Evolutionary conservation across 2,797 vertebrate genomes (phyloP).

Genomic region (Brachyrhaphis roseni): DNA sequence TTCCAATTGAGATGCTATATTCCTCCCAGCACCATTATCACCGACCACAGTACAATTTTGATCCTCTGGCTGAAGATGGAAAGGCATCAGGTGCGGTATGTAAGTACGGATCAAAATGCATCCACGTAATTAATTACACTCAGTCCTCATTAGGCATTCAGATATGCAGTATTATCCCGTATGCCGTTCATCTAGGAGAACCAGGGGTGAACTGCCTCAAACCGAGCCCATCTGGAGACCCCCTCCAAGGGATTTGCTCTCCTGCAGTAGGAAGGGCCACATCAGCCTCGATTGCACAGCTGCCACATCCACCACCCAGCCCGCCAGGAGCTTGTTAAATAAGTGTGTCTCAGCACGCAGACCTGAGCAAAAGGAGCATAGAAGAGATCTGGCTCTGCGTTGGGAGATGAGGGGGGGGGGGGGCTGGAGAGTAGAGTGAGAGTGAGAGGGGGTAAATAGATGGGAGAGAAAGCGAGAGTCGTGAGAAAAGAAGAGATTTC

Average conservation of each 20-base stretch:
- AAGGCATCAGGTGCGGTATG: conserved; percentile 41
- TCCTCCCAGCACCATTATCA: neutral
- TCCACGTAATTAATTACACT: conserved; percentile 68
- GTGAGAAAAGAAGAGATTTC: conserved; percentile 44
- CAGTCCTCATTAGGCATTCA: conserved; percentile 69
- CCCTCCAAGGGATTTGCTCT: conserved; percentile 74
- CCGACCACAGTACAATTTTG: neutral
- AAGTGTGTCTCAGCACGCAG: conserved; percentile 65
- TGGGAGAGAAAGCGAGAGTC: conserved; percentile 41
- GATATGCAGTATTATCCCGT: conserved; percentile 68
- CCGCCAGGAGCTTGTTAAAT: conserved; percentile 74
- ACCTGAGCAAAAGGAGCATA: conserved; percentile 64
- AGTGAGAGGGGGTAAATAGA: conserved; percentile 55
- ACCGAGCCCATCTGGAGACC: conserved; percentile 78
- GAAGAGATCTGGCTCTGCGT: conserved; percentile 59
- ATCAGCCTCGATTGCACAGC: conserved; percentile 68
- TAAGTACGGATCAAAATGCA: conserved; percentile 58
- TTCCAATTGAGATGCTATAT: neutral
- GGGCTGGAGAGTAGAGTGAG: conserved; percentile 59
- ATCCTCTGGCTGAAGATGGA: neutral
- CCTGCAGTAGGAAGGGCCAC: conserved; percentile 63
- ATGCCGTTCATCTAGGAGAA: conserved; percentile 65
- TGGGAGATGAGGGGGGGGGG: conserved; percentile 56
- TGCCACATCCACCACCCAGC: conserved; percentile 67
- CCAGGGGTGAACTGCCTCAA: conserved; percentile 71